phyloP scores from a whole-genome alignment of 2,888 invertebrate genomes.

The Amitus sp. region DNA sequence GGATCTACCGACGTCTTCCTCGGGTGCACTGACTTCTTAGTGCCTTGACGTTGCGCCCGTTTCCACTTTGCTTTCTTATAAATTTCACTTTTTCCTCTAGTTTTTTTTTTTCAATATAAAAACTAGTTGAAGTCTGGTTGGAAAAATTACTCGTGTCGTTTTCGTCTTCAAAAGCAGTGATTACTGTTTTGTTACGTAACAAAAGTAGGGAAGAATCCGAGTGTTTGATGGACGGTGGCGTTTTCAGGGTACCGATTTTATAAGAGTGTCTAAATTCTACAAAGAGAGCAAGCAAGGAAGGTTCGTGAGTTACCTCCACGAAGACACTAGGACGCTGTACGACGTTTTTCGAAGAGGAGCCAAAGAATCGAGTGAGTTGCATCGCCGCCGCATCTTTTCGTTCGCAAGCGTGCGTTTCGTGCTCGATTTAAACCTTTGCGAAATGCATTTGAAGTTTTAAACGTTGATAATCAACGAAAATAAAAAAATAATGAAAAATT shows the following conservation, averaged over 20 bases:
- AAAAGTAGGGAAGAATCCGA: neutral
- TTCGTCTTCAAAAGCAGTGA: constrained; percentile 6
- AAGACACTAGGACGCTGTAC: constrained; percentile 89
- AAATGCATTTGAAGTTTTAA: too few species aligned
- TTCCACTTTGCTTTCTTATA: too few species aligned
- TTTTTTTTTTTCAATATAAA: constrained; percentile 14
- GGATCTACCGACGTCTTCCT: too few species aligned
- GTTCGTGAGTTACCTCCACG: constrained; percentile 84
- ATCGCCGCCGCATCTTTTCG: too few species aligned
- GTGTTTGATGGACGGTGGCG: too few species aligned
- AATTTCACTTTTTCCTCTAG: too few species aligned
- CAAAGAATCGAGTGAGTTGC: constrained; percentile 88
- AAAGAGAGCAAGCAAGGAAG: constrained; percentile 90
- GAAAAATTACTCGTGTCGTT: neutral
- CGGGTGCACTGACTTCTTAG: too few species aligned
- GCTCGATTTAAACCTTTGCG: constrained; percentile 20
- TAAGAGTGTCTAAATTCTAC: constrained; percentile 89
- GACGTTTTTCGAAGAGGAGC: constrained; percentile 92
- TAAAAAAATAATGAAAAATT: too few species aligned
- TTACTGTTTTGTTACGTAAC: constrained; percentile 49
- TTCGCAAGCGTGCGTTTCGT: constrained; percentile 13
- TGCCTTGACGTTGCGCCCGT: too few species aligned
- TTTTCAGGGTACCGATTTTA: constrained; percentile 87
- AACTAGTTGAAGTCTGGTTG: too few species aligned
- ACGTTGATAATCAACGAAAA: too few species aligned